Evolutionary conservation across 2,797 vertebrate species (phyloP).

Genomic region (Pseudomugil gertrudae): DNA sequence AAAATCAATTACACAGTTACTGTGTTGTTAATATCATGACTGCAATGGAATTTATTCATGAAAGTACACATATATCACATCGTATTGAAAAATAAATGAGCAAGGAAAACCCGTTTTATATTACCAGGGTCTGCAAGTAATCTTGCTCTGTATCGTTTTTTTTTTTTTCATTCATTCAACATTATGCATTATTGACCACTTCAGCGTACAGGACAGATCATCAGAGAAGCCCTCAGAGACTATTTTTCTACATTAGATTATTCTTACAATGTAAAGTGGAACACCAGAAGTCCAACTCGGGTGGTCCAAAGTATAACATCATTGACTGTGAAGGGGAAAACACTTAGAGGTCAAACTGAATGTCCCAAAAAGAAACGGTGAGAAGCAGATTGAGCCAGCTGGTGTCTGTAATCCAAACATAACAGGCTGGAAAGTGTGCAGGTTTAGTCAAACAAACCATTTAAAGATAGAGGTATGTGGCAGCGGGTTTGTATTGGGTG

Average conservation of each 20-base stretch:
- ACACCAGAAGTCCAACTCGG: slow-evolving; percentile 65
- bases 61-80: slow-evolving; percentile 30
- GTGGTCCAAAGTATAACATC: slow-evolving; percentile 63
- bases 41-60: slow-evolving; percentile 30
- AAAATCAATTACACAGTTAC: slow-evolving; percentile 70
- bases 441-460: slow-evolving; percentile 37
- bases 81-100: slow-evolving; percentile 46
- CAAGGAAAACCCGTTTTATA: neutral
- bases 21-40: slow-evolving; percentile 46
- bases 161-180: slow-evolving; percentile 10
- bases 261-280: slow-evolving; percentile 55
- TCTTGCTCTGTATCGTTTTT: neutral
- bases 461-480: slow-evolving; percentile 40
- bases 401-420: slow-evolving; percentile 59
- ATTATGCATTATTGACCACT: slow-evolving; percentile 5
- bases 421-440: slow-evolving; percentile 48
- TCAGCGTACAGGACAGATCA: slow-evolving; percentile 34
- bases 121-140: neutral
- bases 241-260: slow-evolving; percentile 40
- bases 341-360: slow-evolving; percentile 59
- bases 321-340: slow-evolving; percentile 64
- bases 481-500: slow-evolving; percentile 41
- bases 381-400: slow-evolving; percentile 36
- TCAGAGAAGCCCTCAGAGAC: slow-evolving; percentile 17
- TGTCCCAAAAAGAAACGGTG: slow-evolving; percentile 46